Percentiles rank a stretch among this genome's conserved stretches.
phyloP scores from a whole-genome alignment of 1,140 invertebrate genomes.

The Ditylenchus dipsaci region DNA sequence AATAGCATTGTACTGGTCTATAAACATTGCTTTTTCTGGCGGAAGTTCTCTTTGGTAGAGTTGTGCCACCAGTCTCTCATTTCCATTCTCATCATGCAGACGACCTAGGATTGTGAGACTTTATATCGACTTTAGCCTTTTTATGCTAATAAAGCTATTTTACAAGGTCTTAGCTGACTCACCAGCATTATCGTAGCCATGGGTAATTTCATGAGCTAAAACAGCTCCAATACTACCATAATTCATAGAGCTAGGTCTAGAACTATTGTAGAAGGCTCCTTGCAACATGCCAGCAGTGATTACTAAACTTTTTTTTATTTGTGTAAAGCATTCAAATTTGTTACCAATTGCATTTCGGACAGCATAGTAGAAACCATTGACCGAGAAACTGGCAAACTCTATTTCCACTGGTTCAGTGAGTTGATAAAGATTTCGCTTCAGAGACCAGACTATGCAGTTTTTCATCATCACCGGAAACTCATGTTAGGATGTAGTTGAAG shows the following conservation, averaged over 20 bases:
- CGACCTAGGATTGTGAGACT: conserved; percentile 61
- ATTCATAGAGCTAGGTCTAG: conserved; percentile 23
- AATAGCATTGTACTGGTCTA: conserved; percentile 39
- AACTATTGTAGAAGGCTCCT: conserved; percentile 30
- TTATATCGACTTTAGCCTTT: not conserved
- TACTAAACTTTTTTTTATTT: conserved; percentile 19
- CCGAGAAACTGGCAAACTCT: conserved; percentile 27
- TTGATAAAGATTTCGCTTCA: conserved; percentile 20
- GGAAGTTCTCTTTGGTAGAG: conserved; percentile 22
- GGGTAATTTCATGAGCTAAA: conserved; percentile 72
- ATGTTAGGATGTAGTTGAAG: conserved; percentile 6
- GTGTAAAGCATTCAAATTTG: not conserved
- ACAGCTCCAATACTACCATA: conserved; percentile 33
- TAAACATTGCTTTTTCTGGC: conserved; percentile 39
- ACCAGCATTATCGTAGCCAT: conserved; percentile 74
- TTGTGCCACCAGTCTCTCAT: conserved; percentile 59
- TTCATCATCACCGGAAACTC: conserved; percentile 25
- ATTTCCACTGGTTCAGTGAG: conserved; percentile 28
- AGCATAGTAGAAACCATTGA: conserved; percentile 30
- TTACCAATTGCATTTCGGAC: conserved; percentile 25
- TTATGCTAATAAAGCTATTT: not conserved
- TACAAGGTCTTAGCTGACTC: too few species aligned
- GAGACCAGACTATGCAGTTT: conserved; percentile 35
- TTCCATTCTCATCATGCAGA: conserved; percentile 40
- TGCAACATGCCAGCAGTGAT: conserved; percentile 53